Evolutionary conservation across 2,113 vertebrate species (phyloP), one percentile per base, ranked within the genome.

Genomic region (Myxocyprinus asiaticus): DNA sequence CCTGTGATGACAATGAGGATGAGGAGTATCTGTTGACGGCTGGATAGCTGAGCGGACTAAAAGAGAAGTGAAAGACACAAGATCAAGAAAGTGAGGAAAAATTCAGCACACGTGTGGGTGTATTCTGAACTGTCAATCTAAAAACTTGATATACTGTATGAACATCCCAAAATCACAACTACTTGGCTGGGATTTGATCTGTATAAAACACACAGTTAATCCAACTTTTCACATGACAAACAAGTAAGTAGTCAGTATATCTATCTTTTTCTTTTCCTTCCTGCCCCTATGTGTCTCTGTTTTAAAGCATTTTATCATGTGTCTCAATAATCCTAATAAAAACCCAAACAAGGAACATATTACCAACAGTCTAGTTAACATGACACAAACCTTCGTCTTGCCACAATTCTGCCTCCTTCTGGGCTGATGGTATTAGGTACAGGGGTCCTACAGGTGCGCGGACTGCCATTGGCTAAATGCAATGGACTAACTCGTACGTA

Each of bases 1-100:
- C 97, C 93, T 99, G 98, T n/a, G 98, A 99, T 55, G 98, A 99
- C 89, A 98, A 91, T 8, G 98, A 99, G 55, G 98, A 98, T 4
- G 98, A 99, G 15, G 97, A 98, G 79, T 99, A 99, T 53, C 98
- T 94, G 92, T 98, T 99, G 87, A 96, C 94, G 9, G 98, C 96
- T 48, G 97, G 98, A 87, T 99, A 99, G 87, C 96, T 98, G 87
- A 94, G 88, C 17, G 91, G 93, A 81, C 96, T 99, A 68, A 9
- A 44, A 77, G 15, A 51, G 5, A 56, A 70, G 42, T 56, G 33
- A 58, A 10, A 72, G n/a, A 71, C 48, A 67, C 22, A 68, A 48
- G 4, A 8, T 42, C 55, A 14, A 42, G 17, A 7, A 5, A 14
- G n/a, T 33, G 22, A 33, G 43, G 17, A 42, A 50, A 63, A 63